Percentiles rank a stretch among this genome's conserved stretches.
These are phyloP conservation scores for Drosophila littoralis DNA, from an alignment of 1,140 invertebrate genomes.

Conservation along the genomic window DNA sequence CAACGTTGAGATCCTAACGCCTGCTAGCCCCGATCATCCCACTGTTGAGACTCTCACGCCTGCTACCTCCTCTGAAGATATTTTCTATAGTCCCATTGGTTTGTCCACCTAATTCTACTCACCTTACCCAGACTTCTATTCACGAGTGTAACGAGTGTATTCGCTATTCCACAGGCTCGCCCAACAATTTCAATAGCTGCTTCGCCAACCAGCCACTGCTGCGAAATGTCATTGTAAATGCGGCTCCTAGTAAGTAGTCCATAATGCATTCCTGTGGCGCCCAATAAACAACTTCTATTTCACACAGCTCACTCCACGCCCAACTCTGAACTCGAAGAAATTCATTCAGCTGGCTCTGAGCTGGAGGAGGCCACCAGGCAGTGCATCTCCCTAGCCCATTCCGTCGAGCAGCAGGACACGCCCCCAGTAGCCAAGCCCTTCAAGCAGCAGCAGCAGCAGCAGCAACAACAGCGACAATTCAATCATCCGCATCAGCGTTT, in stretches of 20 bases:
- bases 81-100: slow-evolving; percentile 82
- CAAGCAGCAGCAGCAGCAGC: slow-evolving; percentile 5
- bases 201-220: slow-evolving; percentile 43
- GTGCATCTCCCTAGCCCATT: slow-evolving; percentile 9
- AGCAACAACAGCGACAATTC: slow-evolving; percentile 38
- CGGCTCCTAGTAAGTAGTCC: slow-evolving; percentile 51
- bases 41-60: slow-evolving; percentile 70
- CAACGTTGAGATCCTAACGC: slow-evolving; percentile 35
- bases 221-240: slow-evolving; percentile 37
- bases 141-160: neutral
- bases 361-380: slow-evolving; percentile 28
- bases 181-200: slow-evolving; percentile 57
- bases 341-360: slow-evolving; percentile 15
- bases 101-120: slow-evolving; percentile 29
- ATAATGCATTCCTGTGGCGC: neutral
- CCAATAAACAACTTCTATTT: neutral
- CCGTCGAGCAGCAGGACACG: slow-evolving; percentile 9
- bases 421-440: neutral
- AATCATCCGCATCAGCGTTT: slow-evolving; percentile 63
- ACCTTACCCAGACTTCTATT: neutral
- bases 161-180: slow-evolving; percentile 51
- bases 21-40: slow-evolving; percentile 43
- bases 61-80: slow-evolving; percentile 79
- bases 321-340: slow-evolving; percentile 36
- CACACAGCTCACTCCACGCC: slow-evolving; percentile 61